Conservation (phyloP, 2,113 vertebrate species). For the Nycticryphes semicollaris region DNA sequence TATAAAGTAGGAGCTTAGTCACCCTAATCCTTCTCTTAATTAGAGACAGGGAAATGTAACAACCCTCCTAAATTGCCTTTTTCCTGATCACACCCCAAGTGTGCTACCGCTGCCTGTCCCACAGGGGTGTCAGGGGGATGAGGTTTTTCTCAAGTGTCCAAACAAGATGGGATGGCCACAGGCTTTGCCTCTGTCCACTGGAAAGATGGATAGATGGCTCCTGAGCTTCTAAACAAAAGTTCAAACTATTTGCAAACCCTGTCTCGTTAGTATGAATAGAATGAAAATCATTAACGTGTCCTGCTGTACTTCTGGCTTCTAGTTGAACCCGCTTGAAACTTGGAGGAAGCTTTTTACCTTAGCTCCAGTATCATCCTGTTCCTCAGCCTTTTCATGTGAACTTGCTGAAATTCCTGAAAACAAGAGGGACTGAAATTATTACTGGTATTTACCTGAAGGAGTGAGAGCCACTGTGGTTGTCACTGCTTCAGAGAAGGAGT, state of each 20-base stretch:
- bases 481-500: neutral
- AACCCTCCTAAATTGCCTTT: neutral
- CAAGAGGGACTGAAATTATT: neutral
- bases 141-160: neutral
- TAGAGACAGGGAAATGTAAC: neutral
- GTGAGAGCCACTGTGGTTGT: neutral
- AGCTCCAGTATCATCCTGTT: neutral
- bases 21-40: neutral
- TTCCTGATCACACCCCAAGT: neutral
- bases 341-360: neutral
- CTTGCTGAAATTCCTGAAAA: conserved; percentile 2
- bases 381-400: neutral
- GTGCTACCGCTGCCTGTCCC: neutral
- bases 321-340: neutral
- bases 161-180: neutral
- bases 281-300: neutral
- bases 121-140: neutral
- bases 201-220: neutral
- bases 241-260: neutral
- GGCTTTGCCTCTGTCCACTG: neutral
- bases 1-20: neutral
- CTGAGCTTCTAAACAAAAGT: neutral
- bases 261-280: neutral
- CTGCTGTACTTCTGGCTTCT: neutral
- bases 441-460: neutral